A percentile compares a stretch with the other conserved stretches of the same genome.
Evolutionary conservation across 2,113 vertebrate species (phyloP).

Genomic region (Macaca mulatta): DNA sequence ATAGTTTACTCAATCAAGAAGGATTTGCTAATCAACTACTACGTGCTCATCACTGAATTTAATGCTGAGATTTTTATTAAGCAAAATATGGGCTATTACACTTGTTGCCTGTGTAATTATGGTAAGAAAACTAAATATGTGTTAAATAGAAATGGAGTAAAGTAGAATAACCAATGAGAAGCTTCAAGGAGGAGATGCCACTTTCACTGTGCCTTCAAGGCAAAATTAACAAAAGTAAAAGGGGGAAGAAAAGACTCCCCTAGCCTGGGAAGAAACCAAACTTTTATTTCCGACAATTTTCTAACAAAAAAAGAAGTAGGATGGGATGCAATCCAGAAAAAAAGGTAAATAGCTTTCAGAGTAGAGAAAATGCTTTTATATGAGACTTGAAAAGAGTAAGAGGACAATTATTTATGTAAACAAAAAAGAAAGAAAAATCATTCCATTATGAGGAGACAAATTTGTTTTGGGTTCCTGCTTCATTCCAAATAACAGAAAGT

Average conservation of each 20-base stretch:
- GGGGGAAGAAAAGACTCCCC: neutral
- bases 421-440: neutral
- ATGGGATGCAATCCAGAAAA: neutral
- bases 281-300: neutral
- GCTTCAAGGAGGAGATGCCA: neutral
- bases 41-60: neutral
- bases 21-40: neutral
- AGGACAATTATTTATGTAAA: neutral
- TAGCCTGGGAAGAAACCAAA: neutral
- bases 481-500: neutral
- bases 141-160: neutral
- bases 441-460: neutral
- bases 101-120: neutral
- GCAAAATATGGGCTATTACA: neutral
- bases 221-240: neutral
- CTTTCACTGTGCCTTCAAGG: neutral
- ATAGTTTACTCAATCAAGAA: neutral
- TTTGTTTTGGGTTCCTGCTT: neutral
- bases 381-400: neutral
- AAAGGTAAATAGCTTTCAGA: neutral
- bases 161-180: neutral
- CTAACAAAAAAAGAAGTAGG: neutral
- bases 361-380: neutral
- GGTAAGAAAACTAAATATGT: neutral
- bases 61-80: neutral